Evolutionary conservation across 1,140 invertebrate genomes (phyloP).

Genomic region (Neodiprion pinetum): DNA sequence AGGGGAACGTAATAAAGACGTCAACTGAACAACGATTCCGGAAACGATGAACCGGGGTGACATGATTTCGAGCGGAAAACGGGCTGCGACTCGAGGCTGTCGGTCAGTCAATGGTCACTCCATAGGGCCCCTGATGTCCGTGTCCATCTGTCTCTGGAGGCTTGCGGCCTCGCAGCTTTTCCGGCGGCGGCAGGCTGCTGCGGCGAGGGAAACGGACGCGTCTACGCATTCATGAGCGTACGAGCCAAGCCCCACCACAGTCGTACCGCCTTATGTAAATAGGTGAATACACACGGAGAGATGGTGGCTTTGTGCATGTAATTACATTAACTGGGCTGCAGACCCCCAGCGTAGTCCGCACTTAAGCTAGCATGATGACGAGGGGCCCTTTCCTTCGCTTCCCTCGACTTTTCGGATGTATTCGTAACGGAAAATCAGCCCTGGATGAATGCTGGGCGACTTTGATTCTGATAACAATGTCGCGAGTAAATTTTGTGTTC

Average conservation of each 20-base stretch:
- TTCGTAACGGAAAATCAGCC: no score
- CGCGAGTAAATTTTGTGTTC: no score
- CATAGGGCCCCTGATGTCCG: background rate
- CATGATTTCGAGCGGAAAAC: slow-evolving; percentile 3
- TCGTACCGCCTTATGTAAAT: background rate
- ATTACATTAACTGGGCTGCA: slow-evolving; percentile 51
- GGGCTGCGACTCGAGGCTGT: background rate
- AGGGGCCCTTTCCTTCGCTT: no score
- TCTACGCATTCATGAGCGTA: background rate
- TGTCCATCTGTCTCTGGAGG: slow-evolving; percentile 29
- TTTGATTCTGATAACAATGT: no score
- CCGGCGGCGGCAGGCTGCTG: background rate
- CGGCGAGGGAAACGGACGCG: background rate
- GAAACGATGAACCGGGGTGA: background rate
- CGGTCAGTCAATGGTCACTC: background rate
- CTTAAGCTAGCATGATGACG: background rate
- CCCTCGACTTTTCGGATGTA: no score
- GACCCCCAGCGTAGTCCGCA: background rate
- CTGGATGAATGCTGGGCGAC: no score
- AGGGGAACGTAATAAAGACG: background rate
- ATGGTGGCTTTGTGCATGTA: slow-evolving; percentile 52
- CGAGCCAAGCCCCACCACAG: background rate
- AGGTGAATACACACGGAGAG: slow-evolving; percentile 43
- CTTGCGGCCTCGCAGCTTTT: background rate
- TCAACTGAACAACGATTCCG: background rate